Conservation (phyloP, 2,797 vertebrate genomes). For the Podarcis siculus region DNA sequence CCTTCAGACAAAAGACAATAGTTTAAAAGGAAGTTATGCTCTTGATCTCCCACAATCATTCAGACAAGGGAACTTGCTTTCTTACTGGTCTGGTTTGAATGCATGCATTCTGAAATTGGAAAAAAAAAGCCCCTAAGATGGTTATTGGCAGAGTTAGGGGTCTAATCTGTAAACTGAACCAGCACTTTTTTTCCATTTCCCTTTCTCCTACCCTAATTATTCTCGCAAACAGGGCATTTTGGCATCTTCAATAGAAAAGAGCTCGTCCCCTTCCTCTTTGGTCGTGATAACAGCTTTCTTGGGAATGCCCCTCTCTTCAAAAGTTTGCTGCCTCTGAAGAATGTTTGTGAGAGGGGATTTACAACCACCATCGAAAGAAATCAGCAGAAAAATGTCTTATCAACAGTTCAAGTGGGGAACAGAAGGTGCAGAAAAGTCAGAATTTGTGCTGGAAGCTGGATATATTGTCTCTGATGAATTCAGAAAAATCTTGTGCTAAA, state of each 20-base stretch:
- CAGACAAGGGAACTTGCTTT: not conserved
- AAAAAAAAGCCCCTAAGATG: not conserved
- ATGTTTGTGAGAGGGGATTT: conserved; percentile 7
- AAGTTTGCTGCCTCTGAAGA: not conserved
- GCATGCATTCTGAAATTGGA: not conserved
- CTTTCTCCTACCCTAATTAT: not conserved
- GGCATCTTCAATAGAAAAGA: not conserved
- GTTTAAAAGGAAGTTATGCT: not conserved
- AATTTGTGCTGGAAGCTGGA: not conserved
- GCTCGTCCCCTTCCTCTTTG: not conserved
- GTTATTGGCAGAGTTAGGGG: not conserved
- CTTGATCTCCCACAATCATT: not conserved
- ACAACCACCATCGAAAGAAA: not conserved
- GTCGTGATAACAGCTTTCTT: not conserved
- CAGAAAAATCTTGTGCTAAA: not conserved
- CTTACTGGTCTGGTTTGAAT: not conserved
- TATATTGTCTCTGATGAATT: not conserved
- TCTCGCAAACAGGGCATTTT: not conserved
- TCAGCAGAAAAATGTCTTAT: not conserved
- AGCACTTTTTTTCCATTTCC: not conserved
- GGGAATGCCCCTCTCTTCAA: not conserved
- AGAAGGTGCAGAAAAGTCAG: not conserved
- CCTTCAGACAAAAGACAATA: not conserved
- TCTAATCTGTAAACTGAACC: not conserved
- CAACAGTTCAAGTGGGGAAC: not conserved